Base-by-base conservation (phyloP, 2,113 vertebrate genomes). In the Amphilophus citrinellus region DNA sequence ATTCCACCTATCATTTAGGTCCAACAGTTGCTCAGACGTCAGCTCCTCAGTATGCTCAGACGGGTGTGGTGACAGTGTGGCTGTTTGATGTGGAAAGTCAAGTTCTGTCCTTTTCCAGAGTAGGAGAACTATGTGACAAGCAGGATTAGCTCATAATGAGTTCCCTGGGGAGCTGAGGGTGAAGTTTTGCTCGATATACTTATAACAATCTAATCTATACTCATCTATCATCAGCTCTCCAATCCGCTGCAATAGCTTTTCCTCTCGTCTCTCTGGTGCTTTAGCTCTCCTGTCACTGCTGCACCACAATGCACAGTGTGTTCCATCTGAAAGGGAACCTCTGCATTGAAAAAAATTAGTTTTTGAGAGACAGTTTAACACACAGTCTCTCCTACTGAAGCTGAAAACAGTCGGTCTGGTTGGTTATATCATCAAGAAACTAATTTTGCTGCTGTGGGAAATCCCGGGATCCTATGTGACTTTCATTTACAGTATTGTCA, bases 81-180 rank as follows among this genome's bases (percentile, higher is more conserved):
- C 88, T 61, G 88, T 93, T 94, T 94, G 94, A 94, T 93, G 93
- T 91, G 78, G 87, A 84, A 89, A 88, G 88, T 89, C 85, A 50
- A 91, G 86, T 90, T 88, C 82, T 18, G 84, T 80, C 83, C 58
- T 80, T 80, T 89, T 77, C 81, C 77, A 76, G 71, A 87, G 86
- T 2, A 53, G 85, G 77, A 89, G 87, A 93, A 86, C 76, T 58
- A 78, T 75, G 93, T 81, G 92, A 94, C 91, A 82, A 83, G 89
- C 63, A 11, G 90, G 88, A 93, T 87, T 79, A 87, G 85, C 91
- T 87, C 86, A 84, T 96, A 95, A 96, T 94, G 94, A 95, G 71
- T 82, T 95, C 94, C 92, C 93, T 11, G 10, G 94, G 93, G 95
- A 91, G 65, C 44, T 15, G 10, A 60, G 71, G 50, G 62, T 35